Base-by-base conservation (phyloP, 2,113 vertebrate genomes). In the Callopanchax toddi region DNA sequence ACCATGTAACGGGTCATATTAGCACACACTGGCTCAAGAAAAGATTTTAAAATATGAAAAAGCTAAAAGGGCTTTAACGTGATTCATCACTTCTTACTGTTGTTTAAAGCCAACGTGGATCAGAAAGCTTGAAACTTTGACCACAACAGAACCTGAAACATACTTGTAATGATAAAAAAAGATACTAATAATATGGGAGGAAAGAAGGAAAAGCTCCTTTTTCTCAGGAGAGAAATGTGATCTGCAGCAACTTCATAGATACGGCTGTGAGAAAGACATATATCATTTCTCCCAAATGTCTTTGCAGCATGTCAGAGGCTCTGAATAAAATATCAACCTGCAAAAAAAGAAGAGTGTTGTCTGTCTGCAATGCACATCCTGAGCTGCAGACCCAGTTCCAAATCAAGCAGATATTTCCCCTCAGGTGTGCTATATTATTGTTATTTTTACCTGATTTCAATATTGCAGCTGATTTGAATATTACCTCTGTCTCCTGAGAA, bases 271-370 rank as follows among this genome's bases (percentile, higher is more conserved):
- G 74, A 70, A 73, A 57, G 74, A 71, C 75, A 59, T 68, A 58
- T 66, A 76, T 86, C 78, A 77, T 78, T 83, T 59, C 65, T 71
- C 69, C 81, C 78, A 76, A 81, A 77, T 37, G 68, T 63, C 67
- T 75, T 72, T 68, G 67, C 62, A 51, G 77, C 15, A 26, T 67
- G 75, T 74, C 29, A 56, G 66, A 50, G 16, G 60, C 58, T 60
- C 75, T 71, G 59, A 82, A 88, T 88, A 84, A 87, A 81, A 84
- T 79, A 81, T 82, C 48, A 72, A 48, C 32, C 60, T 4, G 22
- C 42, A 45, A 44, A 71, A 48, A 68, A n/a, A n/a, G n/a, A n/a
- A n/a, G n/a, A 32, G 71, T 49, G 45, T 60, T 72, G 76, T 80
- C 59, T 67, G 46, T 81, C 67, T 66, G 60, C 52, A 22, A 58